Evolutionary conservation across 2,113 vertebrate species (phyloP), one percentile per base, ranked within the genome.

Genomic region (Melanocharis versteri): DNA sequence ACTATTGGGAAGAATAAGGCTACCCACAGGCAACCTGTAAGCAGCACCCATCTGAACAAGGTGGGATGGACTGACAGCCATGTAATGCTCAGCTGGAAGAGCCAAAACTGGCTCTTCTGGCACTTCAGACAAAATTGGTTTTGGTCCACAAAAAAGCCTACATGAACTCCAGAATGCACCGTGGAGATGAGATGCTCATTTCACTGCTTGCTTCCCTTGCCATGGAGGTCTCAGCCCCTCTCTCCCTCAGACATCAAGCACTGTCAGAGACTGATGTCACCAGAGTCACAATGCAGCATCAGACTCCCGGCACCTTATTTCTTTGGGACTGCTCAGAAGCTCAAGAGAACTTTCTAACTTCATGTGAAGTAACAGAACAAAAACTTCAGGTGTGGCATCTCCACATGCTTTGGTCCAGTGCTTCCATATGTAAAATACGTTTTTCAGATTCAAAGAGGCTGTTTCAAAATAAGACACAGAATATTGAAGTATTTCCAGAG

Each of bases 1-100:
- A 4, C 33, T 15, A 2, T 1, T 5, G 30, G 37, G 30, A 42
- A 6, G 16, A 58, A 2, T 1, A 28, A 15, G 13, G n/a, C 16
- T 22, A 26, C 19, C 15, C 30, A n/a, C 6, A 56, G 23, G 37
- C 45, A 45, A 11, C 31, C 47, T 7, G 17, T 4, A 37, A 48
- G 17, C 39, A 57, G 50, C 22, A 60, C 1, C 10, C 47, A 42
- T 6, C 27, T 18, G 48, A 81, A 10, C 15, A 37, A 33, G 14
- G 26, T 18, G 22, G 62, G 54, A 56, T 7, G 8, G 19, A 40
- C 47, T 8, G 5, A 18, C 40, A 93, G 30, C 40, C 60, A 13
- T 1, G 7, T 6, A 39, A 60, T 4, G 12, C 11, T 53, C 40
- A 66, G 9, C 5, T 82, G 37, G 7, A 75, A 51, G 7, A 57